Base-by-base conservation (phyloP, 1,140 invertebrate species). In the Brachionus plicatilis region DNA sequence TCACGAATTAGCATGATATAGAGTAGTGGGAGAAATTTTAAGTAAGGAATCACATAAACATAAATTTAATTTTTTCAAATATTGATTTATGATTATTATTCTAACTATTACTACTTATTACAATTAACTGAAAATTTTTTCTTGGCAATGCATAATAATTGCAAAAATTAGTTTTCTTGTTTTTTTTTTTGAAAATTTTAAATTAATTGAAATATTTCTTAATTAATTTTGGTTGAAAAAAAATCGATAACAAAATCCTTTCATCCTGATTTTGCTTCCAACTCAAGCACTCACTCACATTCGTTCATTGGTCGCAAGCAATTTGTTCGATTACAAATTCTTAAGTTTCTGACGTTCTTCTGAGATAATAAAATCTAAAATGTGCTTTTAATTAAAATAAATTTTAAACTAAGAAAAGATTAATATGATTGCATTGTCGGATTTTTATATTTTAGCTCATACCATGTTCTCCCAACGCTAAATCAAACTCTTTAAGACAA, bases 71-170 rank as follows among this genome's bases (percentile, higher is more conserved):
- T 72, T 72, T 72, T 72, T 41, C 27, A 72, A 72, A 72, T 72
- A 72, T 72, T 72, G 68, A 72, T 72, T 72, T 72, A 72, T 72
- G 68, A 72, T 72, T 72, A 72, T 72, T 72, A 72, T 72, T 33
- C 66, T 68, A 68, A 68, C 66, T 68, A 33, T 29, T 72, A 72
- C 17, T 72, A n/a, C 29, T 72, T 43, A 72, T 72, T 72, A 43
- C 9, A 24, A 72, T 43, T 24, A 43, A 43, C 33, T 43, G 41
- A 43, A 72, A 41, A 20, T 72, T 43, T 47, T 47, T 60, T 17
- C 53, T 60, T 60, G 2, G n/a, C 14, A 41, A 72, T 72, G 41
- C 68, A 72, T 72, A 72, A 72, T 72, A 41, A 72, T 43, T 72
- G 68, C 43, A 72, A 72, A n/a, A 72, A 72, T 72, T 45, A 72